A percentile compares a stretch with the other conserved stretches of the same genome.
These are phyloP conservation scores for Schrankia costaestrigalis DNA, from an alignment of 2,888 invertebrate genomes.

Conservation along the genomic window DNA sequence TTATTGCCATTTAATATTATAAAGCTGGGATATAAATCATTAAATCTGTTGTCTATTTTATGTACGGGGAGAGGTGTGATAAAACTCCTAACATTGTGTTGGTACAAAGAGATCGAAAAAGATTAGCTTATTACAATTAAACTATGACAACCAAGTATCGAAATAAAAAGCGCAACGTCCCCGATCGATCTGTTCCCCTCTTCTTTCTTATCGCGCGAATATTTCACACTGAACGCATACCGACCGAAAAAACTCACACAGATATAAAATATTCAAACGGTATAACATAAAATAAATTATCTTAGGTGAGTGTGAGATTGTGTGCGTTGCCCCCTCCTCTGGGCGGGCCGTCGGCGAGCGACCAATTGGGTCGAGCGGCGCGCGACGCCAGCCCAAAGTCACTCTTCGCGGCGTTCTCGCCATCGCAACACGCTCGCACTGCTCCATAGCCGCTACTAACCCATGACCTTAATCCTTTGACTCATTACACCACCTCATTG, in stretches of 20 bases:
- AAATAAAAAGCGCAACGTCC: conserved; percentile 77
- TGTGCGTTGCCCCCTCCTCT: conserved; percentile 75
- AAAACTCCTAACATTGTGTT: neutral
- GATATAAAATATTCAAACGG: conserved; percentile 81
- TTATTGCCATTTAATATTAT: no score
- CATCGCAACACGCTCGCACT: conserved; percentile 39
- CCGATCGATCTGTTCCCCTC: conserved; percentile 79
- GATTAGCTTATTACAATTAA: conserved; percentile 53
- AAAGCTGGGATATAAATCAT: no score
- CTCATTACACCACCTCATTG: conserved; percentile 35
- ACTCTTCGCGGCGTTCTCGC: conserved; percentile 57
- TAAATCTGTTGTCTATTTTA: no score
- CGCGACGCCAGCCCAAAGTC: conserved; percentile 71
- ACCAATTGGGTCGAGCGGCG: conserved; percentile 81
- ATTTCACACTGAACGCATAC: conserved; percentile 80
- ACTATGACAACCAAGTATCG: conserved; percentile 58
- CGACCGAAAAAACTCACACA: conserved; percentile 80
- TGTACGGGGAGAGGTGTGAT: no score
- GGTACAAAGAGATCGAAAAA: neutral
- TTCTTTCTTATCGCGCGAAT: conserved; percentile 80
- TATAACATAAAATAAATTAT: conserved; percentile 81
- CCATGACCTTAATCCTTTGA: conserved; percentile 48
- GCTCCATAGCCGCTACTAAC: conserved; percentile 36
- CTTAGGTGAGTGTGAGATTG: conserved; percentile 74
- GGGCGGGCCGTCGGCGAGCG: conserved; percentile 66